A percentile compares a stretch with the other conserved stretches of the same genome.
Conservation (phyloP, 2,888 invertebrate genomes). For the Monopis laevigella region DNA sequence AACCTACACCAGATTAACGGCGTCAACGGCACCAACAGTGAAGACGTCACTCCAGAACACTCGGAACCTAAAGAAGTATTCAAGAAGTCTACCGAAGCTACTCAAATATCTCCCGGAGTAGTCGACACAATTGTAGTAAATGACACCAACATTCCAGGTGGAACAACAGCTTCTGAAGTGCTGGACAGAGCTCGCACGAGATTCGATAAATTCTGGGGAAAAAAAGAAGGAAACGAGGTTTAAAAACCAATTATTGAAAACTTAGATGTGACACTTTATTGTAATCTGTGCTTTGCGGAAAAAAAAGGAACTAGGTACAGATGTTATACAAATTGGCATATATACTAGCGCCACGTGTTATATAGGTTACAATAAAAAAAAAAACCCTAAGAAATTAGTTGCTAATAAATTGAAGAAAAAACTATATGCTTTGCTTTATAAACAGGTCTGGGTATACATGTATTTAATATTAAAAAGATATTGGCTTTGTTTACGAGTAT, state of each 20-base stretch:
- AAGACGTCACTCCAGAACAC: conserved; percentile 50
- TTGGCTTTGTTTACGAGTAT: not conserved
- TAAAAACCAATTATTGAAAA: not conserved
- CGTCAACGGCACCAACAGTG: conserved; percentile 36
- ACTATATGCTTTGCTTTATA: no score
- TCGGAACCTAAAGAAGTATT: conserved; percentile 44
- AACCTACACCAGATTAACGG: conserved; percentile 31
- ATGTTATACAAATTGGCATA: no score
- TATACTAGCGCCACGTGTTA: no score
- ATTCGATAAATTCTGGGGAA: conserved; percentile 87
- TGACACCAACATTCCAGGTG: conserved; percentile 39
- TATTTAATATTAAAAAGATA: not conserved
- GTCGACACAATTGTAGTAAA: conserved; percentile 64
- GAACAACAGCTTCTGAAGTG: conserved; percentile 75
- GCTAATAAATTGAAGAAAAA: no score
- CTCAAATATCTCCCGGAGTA: conserved; percentile 63
- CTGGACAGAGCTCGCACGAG: conserved; percentile 83
- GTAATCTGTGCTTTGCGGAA: not conserved
- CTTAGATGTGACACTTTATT: not conserved
- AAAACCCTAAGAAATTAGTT: no score
- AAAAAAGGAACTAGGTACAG: no score
- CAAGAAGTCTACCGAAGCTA: conserved; percentile 57
- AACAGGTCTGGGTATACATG: no score
- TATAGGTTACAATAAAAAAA: no score
- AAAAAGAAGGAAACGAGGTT: conserved; percentile 60